phyloP scores from a whole-genome alignment of 2,888 invertebrate species.

The Troides aeacus region DNA sequence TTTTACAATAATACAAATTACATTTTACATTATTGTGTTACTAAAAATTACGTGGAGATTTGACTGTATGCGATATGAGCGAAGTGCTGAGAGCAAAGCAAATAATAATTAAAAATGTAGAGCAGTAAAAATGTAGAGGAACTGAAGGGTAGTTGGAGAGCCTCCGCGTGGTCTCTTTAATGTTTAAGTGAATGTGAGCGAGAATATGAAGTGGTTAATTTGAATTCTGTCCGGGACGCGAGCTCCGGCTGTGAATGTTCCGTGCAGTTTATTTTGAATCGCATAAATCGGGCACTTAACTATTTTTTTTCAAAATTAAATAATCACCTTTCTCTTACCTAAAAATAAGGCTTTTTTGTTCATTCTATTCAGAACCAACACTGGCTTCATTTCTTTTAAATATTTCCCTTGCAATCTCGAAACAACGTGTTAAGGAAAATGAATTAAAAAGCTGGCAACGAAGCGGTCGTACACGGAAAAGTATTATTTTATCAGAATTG shows the following conservation, averaged over 20 bases:
- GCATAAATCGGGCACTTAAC: background rate
- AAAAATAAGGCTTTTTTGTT: background rate
- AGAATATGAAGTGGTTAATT: slow-evolving; percentile 72
- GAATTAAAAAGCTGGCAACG: too few species aligned
- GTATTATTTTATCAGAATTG: too few species aligned
- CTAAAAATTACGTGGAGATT: background rate
- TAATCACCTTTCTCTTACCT: background rate
- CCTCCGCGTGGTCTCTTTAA: slow-evolving; percentile 49
- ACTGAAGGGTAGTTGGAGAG: slow-evolving; percentile 39
- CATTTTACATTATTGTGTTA: background rate
- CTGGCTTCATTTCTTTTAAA: background rate
- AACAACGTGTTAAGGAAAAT: too few species aligned
- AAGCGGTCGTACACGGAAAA: too few species aligned
- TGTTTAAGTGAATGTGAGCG: slow-evolving; percentile 58
- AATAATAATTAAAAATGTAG: slow-evolving; percentile 25
- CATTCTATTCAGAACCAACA: background rate
- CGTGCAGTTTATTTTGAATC: slow-evolving; percentile 28
- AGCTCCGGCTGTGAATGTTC: slow-evolving; percentile 25
- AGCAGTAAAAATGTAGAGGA: slow-evolving; percentile 24
- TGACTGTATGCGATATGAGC: background rate
- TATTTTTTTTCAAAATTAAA: background rate
- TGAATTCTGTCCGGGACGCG: slow-evolving; percentile 56
- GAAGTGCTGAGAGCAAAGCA: slow-evolving; percentile 12
- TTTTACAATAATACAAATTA: background rate
- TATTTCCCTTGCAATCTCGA: background rate